These are phyloP conservation scores for Argyra leucocephala DNA, from an alignment of 2,888 invertebrate species.

Conservation along the genomic window DNA sequence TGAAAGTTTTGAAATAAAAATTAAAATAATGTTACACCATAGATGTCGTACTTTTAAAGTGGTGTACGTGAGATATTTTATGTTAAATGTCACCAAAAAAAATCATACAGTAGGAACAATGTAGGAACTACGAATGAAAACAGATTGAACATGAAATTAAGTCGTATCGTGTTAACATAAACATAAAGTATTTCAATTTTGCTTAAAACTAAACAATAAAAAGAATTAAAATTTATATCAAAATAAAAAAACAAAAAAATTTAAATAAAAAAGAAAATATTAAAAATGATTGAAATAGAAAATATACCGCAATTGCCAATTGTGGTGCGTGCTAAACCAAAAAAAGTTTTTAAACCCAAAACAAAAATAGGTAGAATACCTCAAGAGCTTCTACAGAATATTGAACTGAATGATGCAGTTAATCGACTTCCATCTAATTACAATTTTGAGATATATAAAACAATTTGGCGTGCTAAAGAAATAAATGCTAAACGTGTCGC, in stretches of 20 bases:
- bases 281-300: background rate
- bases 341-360: constrained; percentile 69
- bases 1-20: too few relatives aligned
- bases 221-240: background rate
- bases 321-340: constrained; percentile 68
- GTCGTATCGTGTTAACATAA: background rate
- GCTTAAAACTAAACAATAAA: background rate
- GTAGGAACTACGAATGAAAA: background rate
- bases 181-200: background rate
- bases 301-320: constrained; percentile 34
- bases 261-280: background rate
- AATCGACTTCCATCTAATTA: constrained; percentile 81
- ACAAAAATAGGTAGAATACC: constrained; percentile 72
- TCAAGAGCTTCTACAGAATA: constrained; percentile 65
- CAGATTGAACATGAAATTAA: background rate
- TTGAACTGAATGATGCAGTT: constrained; percentile 61
- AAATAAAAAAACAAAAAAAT: background rate
- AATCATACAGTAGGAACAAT: background rate
- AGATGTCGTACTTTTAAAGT: background rate
- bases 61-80: background rate
- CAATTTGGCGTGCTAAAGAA: constrained; percentile 88
- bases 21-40: too few relatives aligned
- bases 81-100: background rate
- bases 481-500: constrained; percentile 80
- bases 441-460: constrained; percentile 96